Conservation (phyloP, 2,888 invertebrate genomes). For the Oscheius sp. region DNA sequence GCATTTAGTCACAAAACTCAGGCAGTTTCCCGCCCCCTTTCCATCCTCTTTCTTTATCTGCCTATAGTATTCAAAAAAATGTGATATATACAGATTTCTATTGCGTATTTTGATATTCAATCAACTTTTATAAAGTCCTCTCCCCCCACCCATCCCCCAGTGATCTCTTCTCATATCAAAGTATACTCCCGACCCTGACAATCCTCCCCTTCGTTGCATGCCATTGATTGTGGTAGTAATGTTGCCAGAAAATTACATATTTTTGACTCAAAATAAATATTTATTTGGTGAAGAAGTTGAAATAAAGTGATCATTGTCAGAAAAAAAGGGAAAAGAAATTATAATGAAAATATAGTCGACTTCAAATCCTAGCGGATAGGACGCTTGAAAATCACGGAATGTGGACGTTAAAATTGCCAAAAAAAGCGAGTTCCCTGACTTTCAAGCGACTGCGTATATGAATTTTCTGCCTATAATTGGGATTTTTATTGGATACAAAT, state of each 20-base stretch:
- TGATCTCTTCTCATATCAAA: conserved; percentile 31
- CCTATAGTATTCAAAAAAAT: conserved; percentile 1
- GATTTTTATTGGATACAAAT: conserved; percentile 22
- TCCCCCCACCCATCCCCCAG: not conserved
- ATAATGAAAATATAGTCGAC: too few relatives aligned
- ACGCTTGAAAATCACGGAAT: too few relatives aligned
- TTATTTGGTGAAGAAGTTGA: not conserved
- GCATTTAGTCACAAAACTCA: conserved; percentile 1
- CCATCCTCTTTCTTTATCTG: not conserved
- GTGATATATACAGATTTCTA: conserved; percentile 7
- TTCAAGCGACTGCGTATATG: too few relatives aligned
- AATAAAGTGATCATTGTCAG: too few relatives aligned
- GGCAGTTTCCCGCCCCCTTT: not conserved
- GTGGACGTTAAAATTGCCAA: too few relatives aligned
- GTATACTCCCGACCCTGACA: not conserved
- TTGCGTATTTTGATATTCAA: not conserved
- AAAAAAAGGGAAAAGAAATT: too few relatives aligned
- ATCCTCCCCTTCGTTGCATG: not conserved
- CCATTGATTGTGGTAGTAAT: too few relatives aligned
- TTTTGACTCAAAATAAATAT: conserved; percentile 4
- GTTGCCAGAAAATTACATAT: too few relatives aligned
- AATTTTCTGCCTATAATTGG: not conserved
- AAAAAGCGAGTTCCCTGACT: too few relatives aligned
- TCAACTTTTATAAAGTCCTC: not conserved
- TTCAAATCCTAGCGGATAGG: too few relatives aligned